phyloP scores from a whole-genome alignment of 2,113 vertebrate species.

The Calyptommatus sinebrachiatus region DNA sequence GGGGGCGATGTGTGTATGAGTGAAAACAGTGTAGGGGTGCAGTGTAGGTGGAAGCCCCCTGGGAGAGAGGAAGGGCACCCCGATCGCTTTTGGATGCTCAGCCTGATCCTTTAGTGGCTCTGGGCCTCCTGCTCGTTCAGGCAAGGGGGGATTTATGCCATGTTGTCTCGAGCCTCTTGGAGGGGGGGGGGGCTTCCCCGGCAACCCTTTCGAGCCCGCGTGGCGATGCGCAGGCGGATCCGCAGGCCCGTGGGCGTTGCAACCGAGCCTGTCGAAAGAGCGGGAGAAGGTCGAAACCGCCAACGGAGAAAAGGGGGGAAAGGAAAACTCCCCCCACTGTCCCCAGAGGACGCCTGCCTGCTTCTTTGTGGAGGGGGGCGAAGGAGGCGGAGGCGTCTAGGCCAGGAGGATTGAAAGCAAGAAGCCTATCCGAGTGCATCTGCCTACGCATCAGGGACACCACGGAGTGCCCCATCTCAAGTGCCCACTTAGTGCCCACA shows the following conservation, averaged over 20 bases:
- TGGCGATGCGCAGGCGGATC: too few species aligned
- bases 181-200: not conserved
- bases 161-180: not conserved
- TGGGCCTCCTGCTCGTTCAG: not conserved
- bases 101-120: conserved; percentile 37
- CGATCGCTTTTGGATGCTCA: conserved; percentile 31
- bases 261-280: too few species aligned
- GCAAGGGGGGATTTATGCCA: not conserved
- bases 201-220: too few species aligned
- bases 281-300: conserved; percentile 38
- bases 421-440: conserved; percentile 44
- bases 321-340: not conserved
- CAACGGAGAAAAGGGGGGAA: conserved; percentile 14
- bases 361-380: not conserved
- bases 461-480: not conserved
- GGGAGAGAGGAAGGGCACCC: conserved; percentile 22
- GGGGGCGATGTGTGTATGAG: too few species aligned
- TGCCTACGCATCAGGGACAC: conserved; percentile 24
- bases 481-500: conserved; percentile 46
- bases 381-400: conserved; percentile 13
- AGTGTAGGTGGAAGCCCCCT: not conserved
- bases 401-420: conserved; percentile 8
- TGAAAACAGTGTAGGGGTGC: not conserved
- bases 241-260: too few species aligned
- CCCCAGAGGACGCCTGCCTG: conserved; percentile 8